Evolutionary conservation across 2,113 vertebrate species (phyloP), one percentile per base, ranked within the genome.

Genomic region (Eonycteris spelaea): DNA sequence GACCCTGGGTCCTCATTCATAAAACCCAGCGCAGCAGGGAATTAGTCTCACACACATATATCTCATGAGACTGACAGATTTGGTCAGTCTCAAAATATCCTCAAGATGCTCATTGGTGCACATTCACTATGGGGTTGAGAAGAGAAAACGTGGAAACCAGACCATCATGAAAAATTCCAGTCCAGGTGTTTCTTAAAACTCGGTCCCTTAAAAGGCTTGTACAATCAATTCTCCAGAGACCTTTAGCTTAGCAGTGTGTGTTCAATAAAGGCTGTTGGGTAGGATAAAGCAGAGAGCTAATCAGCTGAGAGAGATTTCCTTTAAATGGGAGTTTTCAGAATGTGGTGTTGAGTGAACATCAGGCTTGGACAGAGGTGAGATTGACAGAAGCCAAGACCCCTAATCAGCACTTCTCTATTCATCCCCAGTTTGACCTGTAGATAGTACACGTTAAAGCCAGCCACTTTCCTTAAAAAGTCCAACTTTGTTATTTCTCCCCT

Each of bases 181-280:
- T 38, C 67, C 71, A 40, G 35, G 15, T 87, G 38, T 94, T 94
- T 21, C 78, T 84, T 26, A 45, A 84, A 78, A 63, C 61, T 33
- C 30, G 19, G 55, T 12, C 11, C 6, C 55, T n/a, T 28, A n/a
- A 51, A n/a, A 94, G 35, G 65, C 43, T 18, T 57, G 33, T 18
- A 40, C 55, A 51, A 83, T 67, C 53, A 82, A 18, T 79, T 88
- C 86, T 84, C 74, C 26, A 48, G 83, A 83, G 74, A 82, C 67
- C 33, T 80, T 86, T 45, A 48, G n/a, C 83, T 95, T 94, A 48
- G 30, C 78, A 90, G 88, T 51, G 45, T 89, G 48, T 96, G 73
- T 55, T 96, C 95, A 85, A n/a, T 90, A 90, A 92, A 87, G 38
- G 71, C 75, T 80, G 73, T 63, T 94, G 89, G 57, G 91, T 82